Base-by-base conservation (phyloP, 92 coral and sea anemone species). In the Bergia sp. region DNA sequence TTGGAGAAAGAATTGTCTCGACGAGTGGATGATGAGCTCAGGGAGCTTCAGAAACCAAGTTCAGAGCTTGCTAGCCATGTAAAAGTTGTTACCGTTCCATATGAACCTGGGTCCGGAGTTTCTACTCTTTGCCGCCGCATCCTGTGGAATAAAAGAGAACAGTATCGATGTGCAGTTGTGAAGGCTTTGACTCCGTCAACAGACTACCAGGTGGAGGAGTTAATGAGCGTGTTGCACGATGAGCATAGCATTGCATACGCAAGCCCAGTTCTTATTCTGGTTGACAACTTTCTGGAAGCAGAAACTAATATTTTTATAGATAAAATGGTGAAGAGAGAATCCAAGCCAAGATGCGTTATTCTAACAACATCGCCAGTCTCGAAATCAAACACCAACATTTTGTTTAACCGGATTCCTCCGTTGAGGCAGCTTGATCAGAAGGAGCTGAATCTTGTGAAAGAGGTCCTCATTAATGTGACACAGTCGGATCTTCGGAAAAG, bases 51-150 rank as follows among this genome's bases (percentile, higher is more conserved):
- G 72, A 86, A 72, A 36, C 83, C 86, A 13, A 74, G 29, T 36
- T 49, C 43, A 21, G 93, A 93, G 37, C 61, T 43, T 71, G 79
- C 39, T 41, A 44, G 90, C 49, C 69, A 83, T 74, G 93, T 91
- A 15, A 88, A 82, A 84, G 91, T 88, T 29, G 90, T 93, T 11
- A 89, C 57, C 37, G 67, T 93, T 20, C 85, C 90, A 20, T 93
- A 93, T 42, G 95, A 93, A 69, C 85, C 92, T 7, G 95, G 95
- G 21, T 89, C 95, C 50, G 95, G 95, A 8, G 95, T 93, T 39
- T 85, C 95, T 0, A 93, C 95, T 0, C 87, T 93, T 18, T 91
- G 95, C 49, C 91, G 95, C 21, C 89, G 93, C 43, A 89, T 93
- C n/a, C 41, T 93, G 45, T 93, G 95, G 95, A 72, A 86, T 2